phyloP scores from a whole-genome alignment of 2,113 vertebrate species.

The Catharus bicknelli region DNA sequence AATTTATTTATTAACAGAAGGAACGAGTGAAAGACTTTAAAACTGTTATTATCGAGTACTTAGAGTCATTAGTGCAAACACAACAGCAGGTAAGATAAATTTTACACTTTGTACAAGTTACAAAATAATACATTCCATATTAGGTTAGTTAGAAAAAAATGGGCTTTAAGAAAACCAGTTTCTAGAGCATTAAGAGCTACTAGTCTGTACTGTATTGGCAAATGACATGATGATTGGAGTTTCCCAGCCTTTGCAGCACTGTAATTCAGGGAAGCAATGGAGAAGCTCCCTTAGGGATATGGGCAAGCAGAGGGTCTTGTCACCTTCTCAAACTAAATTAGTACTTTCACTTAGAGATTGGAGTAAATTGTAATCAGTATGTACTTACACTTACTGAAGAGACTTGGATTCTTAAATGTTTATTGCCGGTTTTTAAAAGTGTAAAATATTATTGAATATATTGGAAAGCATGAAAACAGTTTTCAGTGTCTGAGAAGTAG shows the following conservation, averaged over 20 bases:
- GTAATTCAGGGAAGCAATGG: background rate
- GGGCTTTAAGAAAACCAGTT: background rate
- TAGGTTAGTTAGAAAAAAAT: background rate
- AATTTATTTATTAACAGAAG: conserved; percentile 81
- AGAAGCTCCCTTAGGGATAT: background rate
- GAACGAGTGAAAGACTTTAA: conserved; percentile 98
- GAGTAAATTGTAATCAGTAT: background rate
- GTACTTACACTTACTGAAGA: background rate
- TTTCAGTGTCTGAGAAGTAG: background rate
- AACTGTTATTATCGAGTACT: conserved; percentile 92
- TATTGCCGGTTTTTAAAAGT: background rate
- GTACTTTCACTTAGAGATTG: background rate
- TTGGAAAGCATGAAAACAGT: background rate
- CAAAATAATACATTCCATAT: background rate
- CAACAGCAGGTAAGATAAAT: conserved; percentile 90
- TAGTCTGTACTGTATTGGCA: background rate
- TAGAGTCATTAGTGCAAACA: conserved; percentile 96
- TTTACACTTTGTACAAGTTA: background rate
- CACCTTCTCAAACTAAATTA: background rate
- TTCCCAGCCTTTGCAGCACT: background rate
- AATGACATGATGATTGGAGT: background rate
- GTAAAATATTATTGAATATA: background rate
- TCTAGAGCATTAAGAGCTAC: background rate
- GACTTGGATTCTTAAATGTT: background rate
- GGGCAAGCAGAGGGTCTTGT: background rate